Evolutionary conservation across 2,113 vertebrate species (phyloP), one percentile per base, ranked within the genome.

Genomic region (Rana temporaria): DNA sequence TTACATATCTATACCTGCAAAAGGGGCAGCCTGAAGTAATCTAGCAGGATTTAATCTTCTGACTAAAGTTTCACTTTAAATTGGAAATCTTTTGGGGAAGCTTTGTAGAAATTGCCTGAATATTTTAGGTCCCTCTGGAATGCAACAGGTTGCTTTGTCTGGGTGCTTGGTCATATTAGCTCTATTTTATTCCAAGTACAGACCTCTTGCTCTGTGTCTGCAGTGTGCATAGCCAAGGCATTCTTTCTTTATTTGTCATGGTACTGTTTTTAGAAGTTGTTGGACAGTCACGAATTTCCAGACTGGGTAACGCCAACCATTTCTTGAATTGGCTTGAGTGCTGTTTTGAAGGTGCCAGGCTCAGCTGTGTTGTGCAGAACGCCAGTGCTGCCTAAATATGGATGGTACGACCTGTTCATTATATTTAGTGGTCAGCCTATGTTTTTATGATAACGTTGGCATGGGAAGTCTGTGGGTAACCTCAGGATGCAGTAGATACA

Each of bases 231-330:
- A 4, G 30, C 30, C 32, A 4, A 32, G 12, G 17, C 60, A 66
- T 79, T 73, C 38, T 72, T 73, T 4, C 34, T 32, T 32, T 38
- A 14, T 79, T 84, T 79, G 68, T 79, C 48, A 67, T 73, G 65
- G 11, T 52, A 66, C 30, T 72, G 20, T 65, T 73, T 73, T 79
- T 72, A 32, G 67, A 84, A 48, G 20, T 63, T 52, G 20, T 63
- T 52, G 14, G 22, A 8, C 19, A 38, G 65, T 32, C 30, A n/a
- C 67, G 34, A 14, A 48, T 24, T 38, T 65, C 4, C 9, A 19
- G 34, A 32, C 19, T 26, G 71, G 55, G 52, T 11, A 30, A n/a
- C 42, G 48, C 30, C 14, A 24, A 32, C 22, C 20, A 5, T 19
- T 8, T 59, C 42, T 48, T 79, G 20, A 52, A 64, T 73, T 59